Evolutionary conservation across 2,797 vertebrate species (phyloP).

Genomic region (Clarias platycephalus): DNA sequence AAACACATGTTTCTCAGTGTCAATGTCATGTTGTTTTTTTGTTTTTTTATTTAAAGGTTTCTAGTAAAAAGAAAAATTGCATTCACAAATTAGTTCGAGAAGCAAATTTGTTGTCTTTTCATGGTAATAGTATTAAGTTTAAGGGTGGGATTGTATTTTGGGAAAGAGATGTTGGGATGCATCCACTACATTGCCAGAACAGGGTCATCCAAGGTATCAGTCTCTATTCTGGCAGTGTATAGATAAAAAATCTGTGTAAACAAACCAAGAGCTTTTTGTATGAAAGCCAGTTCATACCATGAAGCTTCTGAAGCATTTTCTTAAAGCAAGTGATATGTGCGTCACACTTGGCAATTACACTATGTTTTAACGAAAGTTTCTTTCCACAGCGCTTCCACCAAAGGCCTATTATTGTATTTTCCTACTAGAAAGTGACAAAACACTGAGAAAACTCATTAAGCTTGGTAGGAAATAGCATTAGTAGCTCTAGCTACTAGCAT

Average conservation of each 20-base stretch:
- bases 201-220: neutral
- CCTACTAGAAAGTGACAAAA: neutral
- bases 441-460: neutral
- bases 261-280: neutral
- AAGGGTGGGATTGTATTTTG: neutral
- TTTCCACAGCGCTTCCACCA: neutral
- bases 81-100: neutral
- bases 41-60: neutral
- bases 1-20: neutral
- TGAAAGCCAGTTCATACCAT: conserved; percentile 6
- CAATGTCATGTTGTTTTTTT: neutral
- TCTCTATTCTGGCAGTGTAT: neutral
- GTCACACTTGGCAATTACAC: neutral
- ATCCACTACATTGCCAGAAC: neutral
- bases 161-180: neutral
- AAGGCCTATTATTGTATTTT: neutral
- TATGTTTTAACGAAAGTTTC: neutral
- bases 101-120: neutral
- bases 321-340: neutral
- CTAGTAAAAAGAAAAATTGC: too few relatives aligned
- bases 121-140: neutral
- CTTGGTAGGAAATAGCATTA: neutral
- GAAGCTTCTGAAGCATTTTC: neutral
- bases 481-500: too few relatives aligned
- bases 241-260: conserved; percentile 1